Evolutionary conservation across 92 coral and sea anemone species (phyloP).

Genomic region (Umimayanthus kanabou): DNA sequence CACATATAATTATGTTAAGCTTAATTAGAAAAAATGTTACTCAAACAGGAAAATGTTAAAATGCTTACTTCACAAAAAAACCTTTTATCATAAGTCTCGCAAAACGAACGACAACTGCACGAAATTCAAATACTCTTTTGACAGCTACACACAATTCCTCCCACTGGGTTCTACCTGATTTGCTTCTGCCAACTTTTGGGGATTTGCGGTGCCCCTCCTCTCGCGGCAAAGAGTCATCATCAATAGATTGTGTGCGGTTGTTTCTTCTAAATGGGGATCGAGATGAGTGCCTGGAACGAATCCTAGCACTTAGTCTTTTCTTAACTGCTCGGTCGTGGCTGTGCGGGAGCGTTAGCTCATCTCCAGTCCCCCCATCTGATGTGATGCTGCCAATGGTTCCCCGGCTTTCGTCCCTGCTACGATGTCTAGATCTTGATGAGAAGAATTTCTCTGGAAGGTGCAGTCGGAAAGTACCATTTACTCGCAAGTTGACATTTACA

Average conservation of each 20-base stretch:
- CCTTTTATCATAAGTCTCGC: not conserved
- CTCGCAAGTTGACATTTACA: too few species aligned
- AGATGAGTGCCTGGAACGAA: constrained; percentile 34
- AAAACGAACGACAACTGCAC: not conserved
- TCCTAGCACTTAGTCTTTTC: constrained; percentile 29
- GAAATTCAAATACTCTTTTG: not conserved
- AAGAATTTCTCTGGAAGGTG: constrained; percentile 36
- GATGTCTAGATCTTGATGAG: constrained; percentile 38
- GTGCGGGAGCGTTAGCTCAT: constrained; percentile 79
- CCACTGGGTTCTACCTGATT: constrained; percentile 24
- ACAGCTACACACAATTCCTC: not conserved
- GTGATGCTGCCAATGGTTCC: constrained; percentile 58
- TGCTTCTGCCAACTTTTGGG: constrained; percentile 29
- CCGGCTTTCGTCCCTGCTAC: constrained; percentile 32
- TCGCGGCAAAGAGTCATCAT: constrained; percentile 37
- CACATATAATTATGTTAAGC: too few species aligned
- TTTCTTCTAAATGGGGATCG: constrained; percentile 31
- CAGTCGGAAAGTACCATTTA: not conserved
- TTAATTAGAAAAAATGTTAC: too few species aligned
- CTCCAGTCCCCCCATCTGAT: constrained; percentile 91
- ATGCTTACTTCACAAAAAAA: too few species aligned
- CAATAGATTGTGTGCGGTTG: constrained; percentile 18
- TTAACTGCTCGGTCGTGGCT: constrained; percentile 42
- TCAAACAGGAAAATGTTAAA: too few species aligned
- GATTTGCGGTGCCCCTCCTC: constrained; percentile 16